These are phyloP conservation scores for Andricus grossulariae DNA, from an alignment of 1,140 invertebrate genomes.

Conservation along the genomic window DNA sequence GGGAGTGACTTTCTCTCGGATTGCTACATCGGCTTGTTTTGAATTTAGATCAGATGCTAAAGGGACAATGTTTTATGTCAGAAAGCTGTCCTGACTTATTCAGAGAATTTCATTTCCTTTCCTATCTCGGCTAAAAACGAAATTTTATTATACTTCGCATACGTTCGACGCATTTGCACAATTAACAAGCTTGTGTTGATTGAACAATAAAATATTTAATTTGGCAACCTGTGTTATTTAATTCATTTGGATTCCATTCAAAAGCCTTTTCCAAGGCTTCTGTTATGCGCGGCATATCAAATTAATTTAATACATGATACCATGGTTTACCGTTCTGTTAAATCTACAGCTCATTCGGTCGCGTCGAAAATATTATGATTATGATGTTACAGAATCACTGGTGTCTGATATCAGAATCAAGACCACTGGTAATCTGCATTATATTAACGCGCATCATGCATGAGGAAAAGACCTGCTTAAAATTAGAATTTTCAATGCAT, in stretches of 20 bases:
- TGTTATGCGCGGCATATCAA: background rate
- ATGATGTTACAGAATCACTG: background rate
- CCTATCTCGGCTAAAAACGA: background rate
- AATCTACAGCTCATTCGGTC: background rate
- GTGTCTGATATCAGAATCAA: background rate
- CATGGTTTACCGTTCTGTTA: background rate
- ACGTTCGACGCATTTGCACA: background rate
- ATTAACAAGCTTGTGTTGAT: background rate
- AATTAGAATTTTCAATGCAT: too few relatives aligned
- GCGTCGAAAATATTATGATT: background rate
- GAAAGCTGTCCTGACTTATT: conserved; percentile 15
- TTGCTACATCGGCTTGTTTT: conserved; percentile 26
- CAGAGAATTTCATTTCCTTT: background rate
- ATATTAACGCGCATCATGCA: background rate
- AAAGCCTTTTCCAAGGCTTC: background rate
- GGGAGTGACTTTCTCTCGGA: conserved; percentile 14
- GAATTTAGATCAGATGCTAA: conserved; percentile 27
- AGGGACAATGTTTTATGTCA: conserved; percentile 24
- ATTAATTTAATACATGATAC: background rate
- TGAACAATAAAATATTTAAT: background rate
- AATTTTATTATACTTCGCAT: too few relatives aligned
- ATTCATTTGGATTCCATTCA: background rate
- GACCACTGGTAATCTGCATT: background rate
- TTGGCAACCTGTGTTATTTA: background rate
- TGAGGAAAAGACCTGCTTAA: background rate